Conservation (phyloP, 2,797 vertebrate species). For the Myotis daubentonii region DNA sequence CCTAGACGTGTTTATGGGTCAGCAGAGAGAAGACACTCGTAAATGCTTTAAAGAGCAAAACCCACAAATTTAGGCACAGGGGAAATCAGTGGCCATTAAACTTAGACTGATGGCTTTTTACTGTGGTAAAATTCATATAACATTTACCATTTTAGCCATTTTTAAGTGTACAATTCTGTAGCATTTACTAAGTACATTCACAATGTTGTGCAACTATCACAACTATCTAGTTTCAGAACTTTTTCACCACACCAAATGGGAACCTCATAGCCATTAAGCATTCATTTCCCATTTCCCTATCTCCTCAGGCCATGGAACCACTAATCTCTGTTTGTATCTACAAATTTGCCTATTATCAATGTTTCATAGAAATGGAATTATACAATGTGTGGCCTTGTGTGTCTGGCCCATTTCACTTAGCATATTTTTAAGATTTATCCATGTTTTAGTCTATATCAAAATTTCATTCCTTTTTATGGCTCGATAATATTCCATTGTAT, state of each 20-base stretch:
- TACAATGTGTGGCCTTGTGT: neutral
- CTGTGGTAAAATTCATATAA: slow-evolving; percentile 28
- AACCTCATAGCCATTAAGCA: neutral
- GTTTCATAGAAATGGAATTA: slow-evolving; percentile 33
- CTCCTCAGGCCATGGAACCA: neutral
- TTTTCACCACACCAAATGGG: neutral
- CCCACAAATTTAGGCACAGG: neutral
- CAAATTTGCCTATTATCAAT: neutral
- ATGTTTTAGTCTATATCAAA: neutral
- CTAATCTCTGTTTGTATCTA: neutral
- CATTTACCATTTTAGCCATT: slow-evolving; percentile 24
- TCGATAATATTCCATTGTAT: slow-evolving; percentile 17
- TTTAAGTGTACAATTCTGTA: slow-evolving; percentile 9
- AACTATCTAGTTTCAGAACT: slow-evolving; percentile 1
- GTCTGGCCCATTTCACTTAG: slow-evolving; percentile 8
- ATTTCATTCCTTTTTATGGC: neutral
- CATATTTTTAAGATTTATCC: neutral
- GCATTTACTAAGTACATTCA: neutral
- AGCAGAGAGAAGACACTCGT: neutral
- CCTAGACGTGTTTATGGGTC: neutral
- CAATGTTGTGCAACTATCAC: neutral
- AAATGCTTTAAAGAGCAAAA: slow-evolving; percentile 17
- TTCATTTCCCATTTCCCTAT: neutral
- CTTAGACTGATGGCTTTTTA: neutral
- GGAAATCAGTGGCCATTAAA: neutral